Percentiles rank a stretch among this genome's conserved stretches.
Conservation (phyloP, 2,888 invertebrate genomes). For the Eupeodes latifasciatus region DNA sequence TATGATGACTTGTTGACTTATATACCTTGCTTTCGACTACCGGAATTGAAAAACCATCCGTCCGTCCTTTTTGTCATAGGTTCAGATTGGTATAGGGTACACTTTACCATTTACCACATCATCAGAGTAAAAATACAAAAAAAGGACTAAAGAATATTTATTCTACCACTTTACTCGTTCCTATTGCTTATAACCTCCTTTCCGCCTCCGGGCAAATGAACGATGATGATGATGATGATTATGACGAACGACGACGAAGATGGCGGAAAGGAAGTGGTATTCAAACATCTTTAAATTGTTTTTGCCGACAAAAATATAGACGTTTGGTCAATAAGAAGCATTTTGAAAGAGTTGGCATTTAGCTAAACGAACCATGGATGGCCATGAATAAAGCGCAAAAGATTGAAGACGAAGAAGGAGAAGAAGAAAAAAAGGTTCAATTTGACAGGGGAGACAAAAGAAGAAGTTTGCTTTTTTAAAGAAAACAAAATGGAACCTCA, state of each 20-base stretch:
- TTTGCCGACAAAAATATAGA: conserved; percentile 53
- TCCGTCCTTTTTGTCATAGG: neutral
- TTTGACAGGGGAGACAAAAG: neutral
- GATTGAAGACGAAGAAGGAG: neutral
- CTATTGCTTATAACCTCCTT: neutral
- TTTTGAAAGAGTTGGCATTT: conserved; percentile 35
- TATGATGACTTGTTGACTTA: conserved; percentile 64
- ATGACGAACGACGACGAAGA: conserved; percentile 14
- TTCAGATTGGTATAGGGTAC: neutral
- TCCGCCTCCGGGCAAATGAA: conserved; percentile 49
- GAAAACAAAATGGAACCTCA: neutral
- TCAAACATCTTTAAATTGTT: conserved; percentile 67
- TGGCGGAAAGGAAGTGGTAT: conserved; percentile 43
- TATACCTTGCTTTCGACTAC: conserved; percentile 22
- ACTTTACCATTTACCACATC: neutral
- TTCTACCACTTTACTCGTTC: neutral
- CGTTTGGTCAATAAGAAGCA: conserved; percentile 55
- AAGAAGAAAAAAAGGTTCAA: conserved; percentile 14
- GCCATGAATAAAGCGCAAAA: neutral
- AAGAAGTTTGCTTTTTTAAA: neutral
- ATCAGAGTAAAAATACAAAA: neutral
- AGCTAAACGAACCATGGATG: conserved; percentile 27
- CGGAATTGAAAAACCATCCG: conserved; percentile 46
- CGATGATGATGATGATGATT: conserved; percentile 21
- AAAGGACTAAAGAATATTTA: neutral